A percentile compares a stretch with the other conserved stretches of the same genome.
phyloP scores from a whole-genome alignment of 2,888 invertebrate species.

The Aphidius colemani region DNA sequence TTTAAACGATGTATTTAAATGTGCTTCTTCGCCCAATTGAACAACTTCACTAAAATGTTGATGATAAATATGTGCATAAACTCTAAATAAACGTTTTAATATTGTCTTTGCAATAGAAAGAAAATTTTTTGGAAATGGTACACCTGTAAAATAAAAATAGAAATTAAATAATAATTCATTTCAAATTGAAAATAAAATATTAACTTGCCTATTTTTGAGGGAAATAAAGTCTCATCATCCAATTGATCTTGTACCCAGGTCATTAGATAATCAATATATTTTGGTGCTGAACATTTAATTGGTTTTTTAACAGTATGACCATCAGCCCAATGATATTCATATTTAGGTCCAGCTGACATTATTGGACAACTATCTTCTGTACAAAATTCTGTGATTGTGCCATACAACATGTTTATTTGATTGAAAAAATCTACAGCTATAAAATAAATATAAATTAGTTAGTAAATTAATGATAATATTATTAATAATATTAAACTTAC shows the following conservation, averaged over 20 bases:
- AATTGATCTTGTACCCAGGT: constrained; percentile 99
- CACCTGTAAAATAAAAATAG: constrained; percentile 67
- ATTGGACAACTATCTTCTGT: constrained; percentile 96
- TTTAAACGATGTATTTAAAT: constrained; percentile 98
- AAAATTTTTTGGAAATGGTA: constrained; percentile 98
- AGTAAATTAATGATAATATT: neutral
- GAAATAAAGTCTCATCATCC: constrained; percentile 97
- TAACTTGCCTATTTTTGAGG: constrained; percentile 87
- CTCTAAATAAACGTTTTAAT: constrained; percentile 94
- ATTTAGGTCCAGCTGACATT: constrained; percentile 99
- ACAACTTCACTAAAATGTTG: constrained; percentile 99
- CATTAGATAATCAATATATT: constrained; percentile 99
- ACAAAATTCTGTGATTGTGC: constrained; percentile 99
- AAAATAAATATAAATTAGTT: constrained; percentile 45
- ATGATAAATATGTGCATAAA: constrained; percentile 99
- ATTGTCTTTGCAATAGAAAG: constrained; percentile 96
- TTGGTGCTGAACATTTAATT: constrained; percentile 97
- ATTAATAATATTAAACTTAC: constrained; percentile 66
- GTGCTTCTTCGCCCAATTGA: constrained; percentile 96
- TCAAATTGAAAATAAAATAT: constrained; percentile 8
- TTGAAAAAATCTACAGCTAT: constrained; percentile 99
- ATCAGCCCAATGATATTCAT: constrained; percentile 99
- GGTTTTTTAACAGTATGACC: constrained; percentile 98
- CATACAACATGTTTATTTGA: constrained; percentile 99
- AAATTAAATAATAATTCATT: neutral